phyloP scores from a whole-genome alignment of 2,888 invertebrate species.

The Villa cingulata region DNA sequence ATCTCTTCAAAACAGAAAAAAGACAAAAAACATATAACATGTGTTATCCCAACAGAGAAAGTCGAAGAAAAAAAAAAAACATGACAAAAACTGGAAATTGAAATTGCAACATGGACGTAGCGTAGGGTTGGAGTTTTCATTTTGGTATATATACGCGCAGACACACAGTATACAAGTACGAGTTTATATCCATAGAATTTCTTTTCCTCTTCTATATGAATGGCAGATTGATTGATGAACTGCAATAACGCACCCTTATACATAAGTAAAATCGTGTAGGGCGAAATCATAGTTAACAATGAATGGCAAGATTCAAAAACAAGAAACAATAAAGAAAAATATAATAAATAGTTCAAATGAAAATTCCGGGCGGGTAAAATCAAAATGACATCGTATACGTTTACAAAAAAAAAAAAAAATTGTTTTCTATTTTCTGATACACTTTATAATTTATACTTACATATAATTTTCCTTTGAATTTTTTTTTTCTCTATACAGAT shows the following conservation, averaged over 20 bases:
- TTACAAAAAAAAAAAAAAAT: conserved; percentile 5
- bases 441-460: neutral
- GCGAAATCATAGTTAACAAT: too few species aligned
- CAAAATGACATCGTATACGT: neutral
- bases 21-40: too few species aligned
- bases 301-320: too few species aligned
- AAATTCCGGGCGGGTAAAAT: conserved; percentile 3
- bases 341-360: neutral
- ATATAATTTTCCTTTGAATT: neutral
- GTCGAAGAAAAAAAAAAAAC: neutral
- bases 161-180: too few species aligned
- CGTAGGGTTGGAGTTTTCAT: neutral
- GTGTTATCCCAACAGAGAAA: too few species aligned
- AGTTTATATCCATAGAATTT: too few species aligned
- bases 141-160: too few species aligned
- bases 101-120: conserved; percentile 1
- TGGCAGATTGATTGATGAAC: conserved; percentile 13
- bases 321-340: neutral
- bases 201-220: neutral
- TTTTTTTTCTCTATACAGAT: neutral
- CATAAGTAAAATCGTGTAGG: conserved; percentile 4
- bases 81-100: neutral
- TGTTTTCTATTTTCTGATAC: neutral
- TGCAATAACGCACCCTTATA: conserved; percentile 12
- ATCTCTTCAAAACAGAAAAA: too few species aligned